phyloP scores from a whole-genome alignment of 1,140 invertebrate species.

The Zophobas atratus region DNA sequence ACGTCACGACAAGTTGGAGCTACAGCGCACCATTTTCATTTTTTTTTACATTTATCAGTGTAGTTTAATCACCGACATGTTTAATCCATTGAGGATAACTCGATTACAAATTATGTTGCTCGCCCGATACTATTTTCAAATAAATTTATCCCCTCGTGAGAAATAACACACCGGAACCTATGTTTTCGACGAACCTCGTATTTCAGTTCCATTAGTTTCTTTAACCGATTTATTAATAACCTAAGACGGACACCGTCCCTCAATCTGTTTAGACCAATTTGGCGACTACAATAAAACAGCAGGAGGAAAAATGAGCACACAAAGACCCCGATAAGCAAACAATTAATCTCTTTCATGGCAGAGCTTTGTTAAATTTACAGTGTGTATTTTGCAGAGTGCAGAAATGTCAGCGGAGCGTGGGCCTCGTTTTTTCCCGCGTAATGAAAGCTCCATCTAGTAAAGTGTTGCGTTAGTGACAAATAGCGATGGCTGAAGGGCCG shows the following conservation, averaged over 20 bases:
- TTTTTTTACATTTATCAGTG: too few relatives aligned
- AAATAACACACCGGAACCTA: neutral
- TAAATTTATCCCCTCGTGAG: neutral
- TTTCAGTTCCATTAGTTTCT: too few relatives aligned
- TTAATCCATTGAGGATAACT: too few relatives aligned
- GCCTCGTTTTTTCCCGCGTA: conserved; percentile 38
- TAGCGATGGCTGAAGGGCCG: conserved; percentile 37
- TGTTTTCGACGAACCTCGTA: too few relatives aligned
- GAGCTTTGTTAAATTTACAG: conserved; percentile 43
- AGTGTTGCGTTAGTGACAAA: conserved; percentile 41
- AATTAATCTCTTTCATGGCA: conserved; percentile 43
- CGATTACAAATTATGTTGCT: too few relatives aligned
- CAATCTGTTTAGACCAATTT: conserved; percentile 42
- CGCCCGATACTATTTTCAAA: too few relatives aligned
- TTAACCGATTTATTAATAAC: neutral
- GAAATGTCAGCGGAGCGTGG: conserved; percentile 39
- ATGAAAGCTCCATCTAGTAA: conserved; percentile 43
- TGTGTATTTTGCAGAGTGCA: conserved; percentile 41
- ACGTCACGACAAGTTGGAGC: too few relatives aligned
- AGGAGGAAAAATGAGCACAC: conserved; percentile 25
- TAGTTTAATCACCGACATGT: too few relatives aligned
- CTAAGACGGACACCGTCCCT: neutral
- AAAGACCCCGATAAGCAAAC: conserved; percentile 42
- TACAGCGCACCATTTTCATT: too few relatives aligned
- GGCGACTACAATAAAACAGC: conserved; percentile 22